These are phyloP conservation scores for Netelia virgata DNA, from an alignment of 2,888 invertebrate species.

Conservation along the genomic window DNA sequence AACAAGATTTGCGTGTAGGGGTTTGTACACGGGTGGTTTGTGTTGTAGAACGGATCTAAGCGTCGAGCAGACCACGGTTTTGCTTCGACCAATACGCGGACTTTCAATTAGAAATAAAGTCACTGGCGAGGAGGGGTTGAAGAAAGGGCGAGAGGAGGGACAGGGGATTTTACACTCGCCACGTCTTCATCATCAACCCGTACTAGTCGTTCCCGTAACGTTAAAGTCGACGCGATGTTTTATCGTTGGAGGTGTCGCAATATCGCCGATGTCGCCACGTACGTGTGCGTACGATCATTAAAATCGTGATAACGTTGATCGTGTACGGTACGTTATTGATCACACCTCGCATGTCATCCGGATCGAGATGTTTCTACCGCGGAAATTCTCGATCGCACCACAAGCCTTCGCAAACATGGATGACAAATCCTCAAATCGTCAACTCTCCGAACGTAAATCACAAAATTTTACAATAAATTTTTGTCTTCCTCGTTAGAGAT, in stretches of 20 bases:
- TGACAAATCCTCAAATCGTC: conserved; percentile 35
- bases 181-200: conserved; percentile 28
- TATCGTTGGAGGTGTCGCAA: background rate
- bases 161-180: conserved; percentile 1
- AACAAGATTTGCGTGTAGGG: conserved; percentile 65
- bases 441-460: conserved; percentile 58
- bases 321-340: background rate
- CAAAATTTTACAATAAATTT: background rate
- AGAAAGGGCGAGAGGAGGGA: background rate
- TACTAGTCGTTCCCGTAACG: conserved; percentile 44
- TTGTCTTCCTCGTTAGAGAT: background rate
- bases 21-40: background rate
- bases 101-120: conserved; percentile 30
- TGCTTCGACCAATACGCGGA: conserved; percentile 35
- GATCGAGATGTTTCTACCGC: conserved; percentile 57
- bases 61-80: conserved; percentile 30
- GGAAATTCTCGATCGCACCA: conserved; percentile 55
- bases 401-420: conserved; percentile 39
- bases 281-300: conserved; percentile 8
- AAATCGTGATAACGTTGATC: conserved; percentile 1
- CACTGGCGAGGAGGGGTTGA: too few species aligned
- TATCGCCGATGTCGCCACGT: conserved; percentile 11
- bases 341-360: conserved; percentile 64
- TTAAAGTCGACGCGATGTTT: conserved; percentile 49
- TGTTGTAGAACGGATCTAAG: conserved; percentile 55